Evolutionary conservation across 1,140 invertebrate species (phyloP).

Genomic region (Drosophila navojoa): DNA sequence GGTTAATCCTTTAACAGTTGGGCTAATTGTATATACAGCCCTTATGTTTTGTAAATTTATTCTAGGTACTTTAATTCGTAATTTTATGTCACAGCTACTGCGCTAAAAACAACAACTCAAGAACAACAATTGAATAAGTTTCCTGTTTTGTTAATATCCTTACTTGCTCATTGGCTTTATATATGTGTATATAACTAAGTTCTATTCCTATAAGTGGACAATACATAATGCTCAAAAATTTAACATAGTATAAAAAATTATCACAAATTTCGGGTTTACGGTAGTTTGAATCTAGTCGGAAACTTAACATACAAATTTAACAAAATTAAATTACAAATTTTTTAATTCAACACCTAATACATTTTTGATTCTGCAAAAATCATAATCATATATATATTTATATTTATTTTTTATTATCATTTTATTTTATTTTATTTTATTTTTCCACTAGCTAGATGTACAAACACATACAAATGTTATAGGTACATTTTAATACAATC

Average conservation of each 20-base stretch:
- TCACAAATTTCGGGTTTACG: constrained; percentile 44
- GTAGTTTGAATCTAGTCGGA: constrained; percentile 8
- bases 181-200: constrained; percentile 16
- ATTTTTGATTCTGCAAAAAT: constrained; percentile 14
- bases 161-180: constrained; percentile 12
- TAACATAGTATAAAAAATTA: constrained; percentile 40
- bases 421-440: constrained; percentile 19
- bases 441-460: constrained; percentile 71
- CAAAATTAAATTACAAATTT: constrained; percentile 1
- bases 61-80: constrained; percentile 57
- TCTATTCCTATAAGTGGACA: constrained; percentile 21
- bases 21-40: constrained; percentile 35
- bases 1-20: constrained; percentile 50
- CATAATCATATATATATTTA: neutral
- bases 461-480: constrained; percentile 70
- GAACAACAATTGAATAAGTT: constrained; percentile 65
- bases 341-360: neutral
- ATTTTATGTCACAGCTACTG: constrained; percentile 73
- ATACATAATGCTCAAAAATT: constrained; percentile 31
- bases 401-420: neutral
- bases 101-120: constrained; percentile 68
- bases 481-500: constrained; percentile 37
- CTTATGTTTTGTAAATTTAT: constrained; percentile 31
- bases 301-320: constrained; percentile 8
- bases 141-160: constrained; percentile 66